Percentiles rank a stretch among this genome's conserved stretches.
Evolutionary conservation across 2,888 invertebrate species (phyloP).

Genomic region (Cephalotes varians): DNA sequence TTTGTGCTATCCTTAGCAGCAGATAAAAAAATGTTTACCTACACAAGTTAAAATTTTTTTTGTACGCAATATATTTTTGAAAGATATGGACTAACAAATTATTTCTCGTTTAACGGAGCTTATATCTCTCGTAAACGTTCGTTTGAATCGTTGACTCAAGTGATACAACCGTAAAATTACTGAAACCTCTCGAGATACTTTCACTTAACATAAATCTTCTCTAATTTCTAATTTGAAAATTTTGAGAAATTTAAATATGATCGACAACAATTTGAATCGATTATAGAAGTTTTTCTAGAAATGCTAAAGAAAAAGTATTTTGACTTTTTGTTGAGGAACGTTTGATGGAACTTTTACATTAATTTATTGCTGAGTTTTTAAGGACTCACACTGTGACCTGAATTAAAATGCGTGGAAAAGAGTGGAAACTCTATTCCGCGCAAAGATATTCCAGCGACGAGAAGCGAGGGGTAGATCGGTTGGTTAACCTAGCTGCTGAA

Average conservation of each 20-base stretch:
- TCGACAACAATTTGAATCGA: neutral
- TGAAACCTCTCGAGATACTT: slow-evolving; percentile 3
- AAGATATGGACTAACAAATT: neutral
- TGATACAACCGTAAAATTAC: neutral
- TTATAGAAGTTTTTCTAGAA: slow-evolving; percentile 5
- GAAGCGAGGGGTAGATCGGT: slow-evolving; percentile 67
- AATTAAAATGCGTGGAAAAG: slow-evolving; percentile 12
- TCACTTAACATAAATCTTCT: neutral
- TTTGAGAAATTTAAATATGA: slow-evolving; percentile 12
- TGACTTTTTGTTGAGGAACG: slow-evolving; percentile 24
- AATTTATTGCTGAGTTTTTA: slow-evolving; percentile 10
- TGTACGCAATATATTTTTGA: neutral
- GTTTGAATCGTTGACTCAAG: neutral
- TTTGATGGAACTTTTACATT: neutral
- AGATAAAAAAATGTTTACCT: neutral
- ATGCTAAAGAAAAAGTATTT: neutral
- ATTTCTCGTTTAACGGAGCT: too few species aligned
- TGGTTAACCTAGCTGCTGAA: slow-evolving; percentile 72
- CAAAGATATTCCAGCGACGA: slow-evolving; percentile 45
- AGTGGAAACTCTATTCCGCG: slow-evolving; percentile 5
- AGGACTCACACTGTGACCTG: neutral
- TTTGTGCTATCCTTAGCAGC: neutral
- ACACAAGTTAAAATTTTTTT: neutral
- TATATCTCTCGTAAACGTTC: neutral
- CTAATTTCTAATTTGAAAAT: slow-evolving; percentile 27